Evolutionary conservation across 2,888 invertebrate species (phyloP), one percentile per base, ranked within the genome.

Genomic region (Caenorhabditis imperialis): DNA sequence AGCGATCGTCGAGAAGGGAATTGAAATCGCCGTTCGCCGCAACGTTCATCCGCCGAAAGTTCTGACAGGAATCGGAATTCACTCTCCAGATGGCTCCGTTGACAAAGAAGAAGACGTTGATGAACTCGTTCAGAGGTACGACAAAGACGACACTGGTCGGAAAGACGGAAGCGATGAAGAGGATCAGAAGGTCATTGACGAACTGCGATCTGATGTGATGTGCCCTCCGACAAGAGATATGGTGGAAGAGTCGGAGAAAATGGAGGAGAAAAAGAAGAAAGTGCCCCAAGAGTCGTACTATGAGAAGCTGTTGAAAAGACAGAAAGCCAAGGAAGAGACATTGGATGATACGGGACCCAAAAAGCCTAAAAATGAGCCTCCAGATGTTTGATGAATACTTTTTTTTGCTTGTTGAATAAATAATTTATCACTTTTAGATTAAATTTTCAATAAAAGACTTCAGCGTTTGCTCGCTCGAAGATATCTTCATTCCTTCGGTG

Each of bases 21-120:
- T 75, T 12, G 61, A 63, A 2, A 42, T 78, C 16, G 18, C 61
- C 2, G 22, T 78, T 25, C 78, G 72, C 70, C 48, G 83, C 18
- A 65, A 71, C 20, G 65, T 79, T 6, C 57, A 81, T 60, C 77
- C 83, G 2, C 79, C 84, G 22, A 79, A 69, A 58, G 62, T 69
- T n/a, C 44, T 84, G 58, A 65, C 70, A 22, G 75, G 71, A 38
- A 61, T 51, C 6, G 80, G 80, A 37, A 75, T 80, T 54, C 75
- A 71, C 65, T 62, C 71, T 20, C 80, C 80, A 1, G 76, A 78
- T 38, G 80, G 80, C 0, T 61, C 48, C n/a, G 44, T 77, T 30
- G 76, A 72, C 45, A 57, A 57, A 30, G 73, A 73, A 27, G 70
- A 72, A 72, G 55, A 74, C 12, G 70, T 75, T 3, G 78, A 78